A percentile compares a stretch with the other conserved stretches of the same genome.
phyloP scores from a whole-genome alignment of 2,888 invertebrate genomes.

The Tolmerus cingulatus region DNA sequence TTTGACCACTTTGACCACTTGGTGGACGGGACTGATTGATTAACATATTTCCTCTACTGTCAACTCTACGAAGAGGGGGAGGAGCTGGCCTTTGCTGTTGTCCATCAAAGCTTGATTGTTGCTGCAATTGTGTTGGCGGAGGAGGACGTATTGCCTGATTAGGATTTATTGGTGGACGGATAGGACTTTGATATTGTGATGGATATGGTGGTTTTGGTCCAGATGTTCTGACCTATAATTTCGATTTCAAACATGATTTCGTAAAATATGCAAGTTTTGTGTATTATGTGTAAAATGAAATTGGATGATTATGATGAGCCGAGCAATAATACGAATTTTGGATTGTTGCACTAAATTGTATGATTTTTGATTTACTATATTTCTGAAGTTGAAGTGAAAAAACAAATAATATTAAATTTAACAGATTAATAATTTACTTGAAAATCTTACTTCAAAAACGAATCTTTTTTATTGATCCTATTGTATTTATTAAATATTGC shows the following conservation, averaged over 20 bases:
- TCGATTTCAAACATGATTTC: neutral
- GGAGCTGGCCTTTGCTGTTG: slow-evolving; percentile 57
- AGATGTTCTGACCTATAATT: slow-evolving; percentile 2
- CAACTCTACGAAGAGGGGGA: slow-evolving; percentile 61
- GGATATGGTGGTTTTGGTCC: slow-evolving; percentile 52
- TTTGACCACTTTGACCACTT: slow-evolving; percentile 54
- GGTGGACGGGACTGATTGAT: slow-evolving; percentile 52
- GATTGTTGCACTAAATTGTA: too few species aligned
- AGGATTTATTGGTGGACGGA: slow-evolving; percentile 56
- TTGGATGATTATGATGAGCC: neutral
- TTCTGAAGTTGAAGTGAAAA: too few species aligned
- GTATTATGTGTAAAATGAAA: neutral
- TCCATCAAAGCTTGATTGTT: slow-evolving; percentile 39
- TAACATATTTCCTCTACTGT: slow-evolving; percentile 64
- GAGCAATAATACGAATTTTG: too few species aligned
- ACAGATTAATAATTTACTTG: too few species aligned
- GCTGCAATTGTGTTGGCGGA: slow-evolving; percentile 53
- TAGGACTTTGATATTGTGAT: slow-evolving; percentile 56
- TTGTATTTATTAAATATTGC: too few species aligned
- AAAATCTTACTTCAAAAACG: too few species aligned
- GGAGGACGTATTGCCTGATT: slow-evolving; percentile 56
- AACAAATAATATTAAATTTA: too few species aligned
- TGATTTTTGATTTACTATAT: too few species aligned
- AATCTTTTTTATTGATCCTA: too few species aligned
- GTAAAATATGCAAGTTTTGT: neutral